Conservation (phyloP, 2,888 invertebrate species). For the Cylloceria caligata region DNA sequence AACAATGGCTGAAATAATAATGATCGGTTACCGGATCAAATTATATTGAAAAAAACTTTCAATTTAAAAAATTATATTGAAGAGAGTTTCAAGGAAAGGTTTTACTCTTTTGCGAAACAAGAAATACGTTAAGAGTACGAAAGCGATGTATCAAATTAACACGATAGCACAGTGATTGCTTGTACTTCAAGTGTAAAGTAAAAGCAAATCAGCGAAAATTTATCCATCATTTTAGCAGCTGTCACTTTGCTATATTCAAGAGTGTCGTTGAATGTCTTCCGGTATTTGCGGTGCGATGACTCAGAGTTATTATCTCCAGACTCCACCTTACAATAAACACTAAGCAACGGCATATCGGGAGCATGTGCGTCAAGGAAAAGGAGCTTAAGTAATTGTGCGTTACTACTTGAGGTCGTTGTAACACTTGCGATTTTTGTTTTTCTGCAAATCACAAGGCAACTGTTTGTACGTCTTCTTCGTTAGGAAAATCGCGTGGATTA, state of each 20-base stretch:
- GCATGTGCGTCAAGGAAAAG: background rate
- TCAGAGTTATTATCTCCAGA: constrained; percentile 26
- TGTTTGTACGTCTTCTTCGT: constrained; percentile 6
- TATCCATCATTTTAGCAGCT: background rate
- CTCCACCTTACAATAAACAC: constrained; percentile 27
- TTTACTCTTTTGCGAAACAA: background rate
- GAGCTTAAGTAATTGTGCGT: background rate
- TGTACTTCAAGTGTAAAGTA: background rate
- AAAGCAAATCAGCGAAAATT: background rate
- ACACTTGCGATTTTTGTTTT: background rate
- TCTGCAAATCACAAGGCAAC: background rate
- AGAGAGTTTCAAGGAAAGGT: background rate
- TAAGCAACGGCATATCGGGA: background rate
- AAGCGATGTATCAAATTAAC: background rate
- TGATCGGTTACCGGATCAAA: too few relatives aligned
- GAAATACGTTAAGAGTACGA: background rate
- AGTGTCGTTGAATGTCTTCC: constrained; percentile 20
- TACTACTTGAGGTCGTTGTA: background rate
- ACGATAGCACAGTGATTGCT: background rate
- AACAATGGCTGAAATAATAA: too few relatives aligned
- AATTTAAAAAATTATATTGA: too few relatives aligned
- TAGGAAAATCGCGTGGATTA: constrained; percentile 6
- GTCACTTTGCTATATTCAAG: background rate
- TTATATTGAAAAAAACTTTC: too few relatives aligned
- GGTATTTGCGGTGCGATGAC: constrained; percentile 27